Percentiles rank a stretch among this genome's conserved stretches.
These are phyloP conservation scores for Staurois parvus DNA, from an alignment of 2,797 vertebrate genomes.

Conservation along the genomic window DNA sequence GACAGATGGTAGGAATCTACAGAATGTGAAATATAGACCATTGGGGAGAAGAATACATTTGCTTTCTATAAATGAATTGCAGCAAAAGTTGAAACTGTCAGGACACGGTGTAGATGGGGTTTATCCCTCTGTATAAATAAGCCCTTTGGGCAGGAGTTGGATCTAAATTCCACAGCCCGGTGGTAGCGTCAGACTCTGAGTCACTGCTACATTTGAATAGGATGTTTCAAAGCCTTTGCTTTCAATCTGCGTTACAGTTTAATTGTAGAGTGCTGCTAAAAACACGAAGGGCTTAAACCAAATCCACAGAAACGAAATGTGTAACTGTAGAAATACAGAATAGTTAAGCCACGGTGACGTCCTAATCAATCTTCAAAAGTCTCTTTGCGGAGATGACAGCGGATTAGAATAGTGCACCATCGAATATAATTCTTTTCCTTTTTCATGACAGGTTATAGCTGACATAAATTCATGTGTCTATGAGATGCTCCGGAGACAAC, in stretches of 20 bases:
- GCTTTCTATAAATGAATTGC: background rate
- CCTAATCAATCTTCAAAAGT: no score
- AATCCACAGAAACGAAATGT: background rate
- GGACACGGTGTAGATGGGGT: background rate
- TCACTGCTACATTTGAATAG: background rate
- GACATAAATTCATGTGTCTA: no score
- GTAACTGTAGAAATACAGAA: background rate
- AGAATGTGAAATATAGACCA: slow-evolving; percentile 4
- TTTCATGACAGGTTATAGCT: no score
- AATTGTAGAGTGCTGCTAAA: background rate
- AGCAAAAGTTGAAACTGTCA: background rate
- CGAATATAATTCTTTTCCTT: no score
- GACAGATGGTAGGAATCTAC: background rate
- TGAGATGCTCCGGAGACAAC: no score
- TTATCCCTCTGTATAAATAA: background rate
- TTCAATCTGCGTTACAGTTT: background rate
- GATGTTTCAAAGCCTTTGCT: background rate
- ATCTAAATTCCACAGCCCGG: background rate
- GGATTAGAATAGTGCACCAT: no score
- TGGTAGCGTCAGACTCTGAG: background rate
- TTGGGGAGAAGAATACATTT: background rate
- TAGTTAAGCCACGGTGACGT: no score
- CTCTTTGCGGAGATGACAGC: no score
- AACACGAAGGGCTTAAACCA: background rate
- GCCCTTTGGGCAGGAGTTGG: background rate